Percentiles rank a stretch among this genome's conserved stretches.
phyloP scores from a whole-genome alignment of 2,888 invertebrate genomes.

The Shargacucullia verbasci region DNA sequence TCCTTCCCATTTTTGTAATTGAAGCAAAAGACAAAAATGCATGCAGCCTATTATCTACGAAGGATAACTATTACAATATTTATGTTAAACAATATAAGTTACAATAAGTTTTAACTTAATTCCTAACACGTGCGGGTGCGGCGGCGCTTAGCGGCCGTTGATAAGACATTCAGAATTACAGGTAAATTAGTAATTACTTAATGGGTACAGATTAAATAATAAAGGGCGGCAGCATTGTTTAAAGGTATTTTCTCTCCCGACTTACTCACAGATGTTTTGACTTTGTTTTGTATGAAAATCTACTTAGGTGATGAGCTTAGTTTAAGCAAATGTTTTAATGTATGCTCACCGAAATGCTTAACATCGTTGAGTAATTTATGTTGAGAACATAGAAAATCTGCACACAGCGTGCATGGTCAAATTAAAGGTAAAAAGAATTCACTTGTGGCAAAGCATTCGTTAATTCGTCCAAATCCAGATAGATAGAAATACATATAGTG shows the following conservation, averaged over 20 bases:
- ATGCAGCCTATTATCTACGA: conserved; percentile 23
- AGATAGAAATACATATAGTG: no score
- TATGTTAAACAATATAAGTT: conserved; percentile 9
- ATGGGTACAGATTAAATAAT: conserved; percentile 17
- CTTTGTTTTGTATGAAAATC: no score
- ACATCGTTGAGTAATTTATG: no score
- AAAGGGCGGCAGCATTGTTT: conserved; percentile 11
- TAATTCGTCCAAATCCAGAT: no score
- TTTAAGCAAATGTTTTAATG: no score
- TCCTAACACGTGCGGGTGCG: conserved; percentile 31
- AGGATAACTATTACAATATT: conserved; percentile 10
- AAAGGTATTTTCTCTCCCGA: neutral
- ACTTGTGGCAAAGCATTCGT: no score
- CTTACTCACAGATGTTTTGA: conserved; percentile 8
- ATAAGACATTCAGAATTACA: conserved; percentile 12
- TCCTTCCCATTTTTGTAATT: conserved; percentile 15
- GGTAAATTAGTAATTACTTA: conserved; percentile 12
- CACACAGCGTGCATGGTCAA: no score
- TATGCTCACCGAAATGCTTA: no score
- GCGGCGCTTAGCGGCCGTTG: neutral
- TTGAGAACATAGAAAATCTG: no score
- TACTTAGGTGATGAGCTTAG: no score
- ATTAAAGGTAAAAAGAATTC: no score
- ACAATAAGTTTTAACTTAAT: conserved; percentile 9
- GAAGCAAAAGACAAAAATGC: conserved; percentile 19